A percentile compares a stretch with the other conserved stretches of the same genome.
Evolutionary conservation across 2,888 invertebrate species (phyloP).

Genomic region (Stratiomys singularior): DNA sequence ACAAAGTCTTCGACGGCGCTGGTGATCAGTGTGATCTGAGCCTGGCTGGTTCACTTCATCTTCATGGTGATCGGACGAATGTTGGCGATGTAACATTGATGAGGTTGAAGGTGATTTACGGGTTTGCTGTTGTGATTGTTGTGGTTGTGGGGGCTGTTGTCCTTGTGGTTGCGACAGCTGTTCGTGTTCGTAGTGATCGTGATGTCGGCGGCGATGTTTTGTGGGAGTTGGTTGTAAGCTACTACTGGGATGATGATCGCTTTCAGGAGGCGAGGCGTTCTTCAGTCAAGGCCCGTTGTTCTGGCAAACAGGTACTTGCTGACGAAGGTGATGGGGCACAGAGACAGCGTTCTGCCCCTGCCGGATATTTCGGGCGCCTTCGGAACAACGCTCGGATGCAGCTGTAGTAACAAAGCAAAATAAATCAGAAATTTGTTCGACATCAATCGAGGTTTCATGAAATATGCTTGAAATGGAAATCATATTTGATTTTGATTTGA

Average conservation of each 20-base stretch:
- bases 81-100: slow-evolving; percentile 46
- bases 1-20: slow-evolving; percentile 18
- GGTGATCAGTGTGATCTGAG: slow-evolving; percentile 46
- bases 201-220: slow-evolving; percentile 48
- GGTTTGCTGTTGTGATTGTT: not conserved
- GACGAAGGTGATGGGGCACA: slow-evolving; percentile 70
- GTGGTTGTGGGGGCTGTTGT: slow-evolving; percentile 24
- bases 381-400: slow-evolving; percentile 90
- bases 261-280: slow-evolving; percentile 78
- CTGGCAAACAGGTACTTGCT: slow-evolving; percentile 67
- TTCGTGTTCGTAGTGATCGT: slow-evolving; percentile 53
- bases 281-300: slow-evolving; percentile 68
- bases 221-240: slow-evolving; percentile 57
- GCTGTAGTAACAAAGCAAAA: slow-evolving; percentile 65
- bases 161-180: slow-evolving; percentile 56
- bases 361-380: slow-evolving; percentile 75
- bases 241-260: slow-evolving; percentile 54
- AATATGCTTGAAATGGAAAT: not conserved
- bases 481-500: no score
- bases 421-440: not conserved
- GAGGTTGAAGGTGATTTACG: slow-evolving; percentile 48
- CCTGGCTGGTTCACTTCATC: slow-evolving; percentile 34
- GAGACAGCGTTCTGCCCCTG: slow-evolving; percentile 71
- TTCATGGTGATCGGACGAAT: slow-evolving; percentile 22
- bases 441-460: not conserved